Conservation (phyloP, 2,113 vertebrate species). For the Siphamia tubifer region DNA sequence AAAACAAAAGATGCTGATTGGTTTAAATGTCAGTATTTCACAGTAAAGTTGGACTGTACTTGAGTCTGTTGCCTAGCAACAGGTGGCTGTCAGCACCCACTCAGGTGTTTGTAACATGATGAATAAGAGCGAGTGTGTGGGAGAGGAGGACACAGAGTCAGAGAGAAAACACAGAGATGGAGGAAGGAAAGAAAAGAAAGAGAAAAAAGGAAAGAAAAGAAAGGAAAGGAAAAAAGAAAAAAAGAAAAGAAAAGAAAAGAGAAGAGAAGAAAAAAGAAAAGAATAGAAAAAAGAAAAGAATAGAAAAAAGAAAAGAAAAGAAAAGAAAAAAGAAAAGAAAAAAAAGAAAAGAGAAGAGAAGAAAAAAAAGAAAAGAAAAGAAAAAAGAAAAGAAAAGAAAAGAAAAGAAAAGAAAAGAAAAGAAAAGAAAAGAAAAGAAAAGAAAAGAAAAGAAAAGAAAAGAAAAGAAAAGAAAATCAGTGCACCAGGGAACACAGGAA, state of each 20-base stretch:
- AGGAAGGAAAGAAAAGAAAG: not conserved
- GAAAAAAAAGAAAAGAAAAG: not conserved
- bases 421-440: not conserved
- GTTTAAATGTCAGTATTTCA: conserved; percentile 36
- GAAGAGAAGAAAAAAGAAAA: not conserved
- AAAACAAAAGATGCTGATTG: not conserved
- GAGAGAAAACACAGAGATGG: conserved; percentile 2
- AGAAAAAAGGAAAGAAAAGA: not conserved
- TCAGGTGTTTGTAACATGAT: conserved; percentile 38
- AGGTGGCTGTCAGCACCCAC: conserved; percentile 55
- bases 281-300: too few species aligned
- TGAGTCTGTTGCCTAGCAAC: conserved; percentile 68
- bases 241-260: too few species aligned
- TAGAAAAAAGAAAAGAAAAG: not conserved
- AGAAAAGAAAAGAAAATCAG: not conserved
- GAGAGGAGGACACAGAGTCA: conserved; percentile 16
- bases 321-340: too few species aligned
- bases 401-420: not conserved
- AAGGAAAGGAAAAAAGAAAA: not conserved
- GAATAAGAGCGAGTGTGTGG: conserved; percentile 30
- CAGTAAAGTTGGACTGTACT: conserved; percentile 41
- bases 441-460: too few species aligned
- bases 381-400: not conserved
- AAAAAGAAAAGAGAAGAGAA: too few species aligned
- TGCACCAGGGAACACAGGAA: too few species aligned